phyloP scores from a whole-genome alignment of 2,888 invertebrate species.

The Orchestes rusci region DNA sequence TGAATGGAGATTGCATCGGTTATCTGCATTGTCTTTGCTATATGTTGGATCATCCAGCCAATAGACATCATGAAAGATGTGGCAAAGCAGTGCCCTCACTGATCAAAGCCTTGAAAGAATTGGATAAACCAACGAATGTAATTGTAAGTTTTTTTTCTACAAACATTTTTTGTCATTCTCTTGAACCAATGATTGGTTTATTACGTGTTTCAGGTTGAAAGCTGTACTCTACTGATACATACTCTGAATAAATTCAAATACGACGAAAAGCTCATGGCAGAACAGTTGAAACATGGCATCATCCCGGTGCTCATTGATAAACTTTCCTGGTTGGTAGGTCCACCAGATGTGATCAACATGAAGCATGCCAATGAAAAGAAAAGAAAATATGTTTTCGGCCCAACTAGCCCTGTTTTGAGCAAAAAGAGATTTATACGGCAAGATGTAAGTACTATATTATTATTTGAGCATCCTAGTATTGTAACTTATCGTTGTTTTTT shows the following conservation, averaged over 20 bases:
- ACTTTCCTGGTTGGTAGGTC: constrained; percentile 35
- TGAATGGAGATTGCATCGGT: constrained; percentile 30
- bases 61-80: constrained; percentile 32
- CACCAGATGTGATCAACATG: constrained; percentile 25
- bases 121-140: constrained; percentile 27
- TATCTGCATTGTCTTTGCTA: constrained; percentile 38
- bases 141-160: constrained; percentile 27
- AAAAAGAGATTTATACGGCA: constrained; percentile 7
- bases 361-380: constrained; percentile 22
- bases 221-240: constrained; percentile 35
- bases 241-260: constrained; percentile 37
- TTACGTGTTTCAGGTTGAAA: constrained; percentile 35
- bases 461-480: background rate
- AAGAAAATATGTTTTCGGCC: constrained; percentile 23
- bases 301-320: constrained; percentile 35
- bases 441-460: constrained; percentile 7
- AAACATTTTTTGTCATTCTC: no score
- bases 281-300: constrained; percentile 34
- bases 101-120: constrained; percentile 33
- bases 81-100: constrained; percentile 32
- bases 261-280: constrained; percentile 33
- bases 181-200: no score
- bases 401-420: constrained; percentile 7
- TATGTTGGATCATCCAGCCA: constrained; percentile 35
- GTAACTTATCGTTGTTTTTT: background rate